Evolutionary conservation across 2,113 vertebrate species (phyloP), one percentile per base, ranked within the genome.

Genomic region (Engraulis encrasicolus): DNA sequence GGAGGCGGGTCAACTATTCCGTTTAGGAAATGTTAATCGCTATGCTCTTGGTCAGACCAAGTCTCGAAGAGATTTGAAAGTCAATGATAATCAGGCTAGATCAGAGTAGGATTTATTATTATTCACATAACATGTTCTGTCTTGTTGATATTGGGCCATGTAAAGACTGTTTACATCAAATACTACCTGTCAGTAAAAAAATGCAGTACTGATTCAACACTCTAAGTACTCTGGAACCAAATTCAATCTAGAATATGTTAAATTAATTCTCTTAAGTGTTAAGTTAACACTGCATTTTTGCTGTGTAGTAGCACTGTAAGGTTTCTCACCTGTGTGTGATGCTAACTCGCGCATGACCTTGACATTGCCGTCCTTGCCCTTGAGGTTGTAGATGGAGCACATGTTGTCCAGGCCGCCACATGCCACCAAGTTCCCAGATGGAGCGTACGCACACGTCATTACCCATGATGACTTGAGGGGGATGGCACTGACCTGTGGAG

Each of bases 381-480:
- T 98, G 89, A 99, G 96, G 92, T 93, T 99, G 91, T 99, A 99
- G 94, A 99, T 97, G 91, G 98, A 99, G 90, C 98, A 99, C 97
- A 99, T 97, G 91, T 99, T 99, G 93, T 99, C 98, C 86, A 99
- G 94, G 6, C 98, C 98, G 0, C 98, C 98, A 17, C 98, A 99
- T 0, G 98, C 97, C 92, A 99, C 98, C 15, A 98, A 96, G 93
- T 99, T 99, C 82, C 98, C 98, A 0, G 98, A 99, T 0, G 98
- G 98, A 2, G 98, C 97, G 0, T 99, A 99, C 85, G 97, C 92
- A 92, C 98, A 99, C 50, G 98, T 99, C 98, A 99, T 99, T 91
- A 99, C 98, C 98, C 98, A 99, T 0, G 98, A 99, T 2, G 98
- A 99, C 85, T 97, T 97, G 85, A 99, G 94, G 0, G 98, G 98